Evolutionary conservation across 1,140 invertebrate genomes (phyloP), one percentile per base, ranked within the genome.

Genomic region (Fopius arisanus): DNA sequence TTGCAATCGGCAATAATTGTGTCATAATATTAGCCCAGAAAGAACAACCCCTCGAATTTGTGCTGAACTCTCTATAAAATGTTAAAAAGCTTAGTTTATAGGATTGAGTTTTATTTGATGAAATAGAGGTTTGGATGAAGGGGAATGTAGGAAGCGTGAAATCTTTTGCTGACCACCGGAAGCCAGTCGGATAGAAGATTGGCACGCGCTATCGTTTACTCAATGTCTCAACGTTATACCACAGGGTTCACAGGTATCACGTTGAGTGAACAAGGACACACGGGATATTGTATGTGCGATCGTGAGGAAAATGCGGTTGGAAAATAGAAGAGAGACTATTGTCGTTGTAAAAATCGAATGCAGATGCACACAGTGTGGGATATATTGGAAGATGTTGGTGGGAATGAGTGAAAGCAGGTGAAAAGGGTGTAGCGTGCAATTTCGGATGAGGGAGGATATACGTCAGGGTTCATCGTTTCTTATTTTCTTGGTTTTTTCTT

Each of bases 371-470:
- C 43, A 69, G 72, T 31, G 41, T 69, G 73, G 71, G 77, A 78
- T 76, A 77, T 54, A 75, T 54, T 70, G 70, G 78, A 75, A 72
- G 74, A 68, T 76, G 78, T 72, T 76, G 75, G 21, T 23, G 26
- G 14, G 16, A 54, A 48, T 2, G 23, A 31, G 14, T 19, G 31
- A 37, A 73, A 54, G 59, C 14, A 28, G 43, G 54, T 51, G 21
- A 26, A 10, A 23, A 29, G 73, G 65, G 70, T 76, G 77, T 72
- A 79, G 74, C 81, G 81, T 84, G 82, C 85, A 83, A 87, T 87
- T 85, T 87, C 78, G 84, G 82, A 86, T 82, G 83, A 83, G 86
- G 82, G 81, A 81, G 77, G 73, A 79, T 73, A 48, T 48, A 51
- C 43, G 29, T 62, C 48, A 68, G 37, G 16, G 19, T 19, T 31